Percentiles rank a stretch among this genome's conserved stretches.
Evolutionary conservation across 2,113 vertebrate genomes (phyloP).

Genomic region (Limanda limanda): DNA sequence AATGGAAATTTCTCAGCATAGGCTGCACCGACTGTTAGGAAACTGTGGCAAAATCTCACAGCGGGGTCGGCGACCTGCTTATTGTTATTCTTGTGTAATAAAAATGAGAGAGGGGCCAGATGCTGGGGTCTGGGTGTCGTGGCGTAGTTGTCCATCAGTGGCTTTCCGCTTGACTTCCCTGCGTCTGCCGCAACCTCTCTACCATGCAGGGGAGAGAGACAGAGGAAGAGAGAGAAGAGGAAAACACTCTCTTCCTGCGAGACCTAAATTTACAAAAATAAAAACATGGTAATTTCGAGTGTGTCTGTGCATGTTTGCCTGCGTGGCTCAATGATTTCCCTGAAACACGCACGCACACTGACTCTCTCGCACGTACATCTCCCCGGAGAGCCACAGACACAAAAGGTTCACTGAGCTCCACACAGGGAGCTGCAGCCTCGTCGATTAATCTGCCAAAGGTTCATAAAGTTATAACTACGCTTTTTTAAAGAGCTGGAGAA

Average conservation of each 20-base stretch:
- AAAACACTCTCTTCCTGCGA: slow-evolving; percentile 65
- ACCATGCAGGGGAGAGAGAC: slow-evolving; percentile 12
- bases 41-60: slow-evolving; percentile 83
- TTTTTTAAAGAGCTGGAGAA: slow-evolving; percentile 61
- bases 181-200: slow-evolving; percentile 57
- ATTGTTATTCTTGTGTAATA: slow-evolving; percentile 88
- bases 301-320: slow-evolving; percentile 58
- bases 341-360: slow-evolving; percentile 53
- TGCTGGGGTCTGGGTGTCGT: slow-evolving; percentile 78
- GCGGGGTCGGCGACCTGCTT: slow-evolving; percentile 84
- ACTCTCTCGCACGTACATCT: slow-evolving; percentile 53
- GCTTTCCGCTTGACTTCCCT: slow-evolving; percentile 81
- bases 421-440: slow-evolving; percentile 61
- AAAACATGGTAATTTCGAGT: slow-evolving; percentile 58
- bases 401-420: slow-evolving; percentile 72
- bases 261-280: slow-evolving; percentile 79
- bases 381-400: slow-evolving; percentile 62
- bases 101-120: slow-evolving; percentile 84
- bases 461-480: slow-evolving; percentile 78
- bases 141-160: slow-evolving; percentile 80
- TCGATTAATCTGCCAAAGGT: slow-evolving; percentile 79
- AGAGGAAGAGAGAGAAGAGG: slow-evolving; percentile 11
- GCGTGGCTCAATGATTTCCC: slow-evolving; percentile 56
- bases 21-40: slow-evolving; percentile 82
- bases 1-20: slow-evolving; percentile 87